Percentiles rank a stretch among this genome's conserved stretches.
Conservation (phyloP, 2,113 vertebrate species). For the Eidolon helvum region DNA sequence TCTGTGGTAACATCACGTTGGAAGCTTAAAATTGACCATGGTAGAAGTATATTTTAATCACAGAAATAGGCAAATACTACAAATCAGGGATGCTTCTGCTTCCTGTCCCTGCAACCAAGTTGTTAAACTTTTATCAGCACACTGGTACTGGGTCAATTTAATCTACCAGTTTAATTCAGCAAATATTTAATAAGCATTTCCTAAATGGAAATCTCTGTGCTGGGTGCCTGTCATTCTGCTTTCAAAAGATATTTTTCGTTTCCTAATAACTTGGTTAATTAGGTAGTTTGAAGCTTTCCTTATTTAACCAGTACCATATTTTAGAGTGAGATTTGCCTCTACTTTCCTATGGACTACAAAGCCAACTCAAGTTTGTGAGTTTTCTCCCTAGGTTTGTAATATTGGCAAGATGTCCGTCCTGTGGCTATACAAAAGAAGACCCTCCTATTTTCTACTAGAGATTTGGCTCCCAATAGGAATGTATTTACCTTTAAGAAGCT, state of each 20-base stretch:
- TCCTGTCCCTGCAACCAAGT: accelerated
- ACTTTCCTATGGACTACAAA: background rate
- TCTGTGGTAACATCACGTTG: background rate
- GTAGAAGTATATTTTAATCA: background rate
- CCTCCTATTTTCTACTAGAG: background rate
- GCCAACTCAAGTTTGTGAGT: background rate
- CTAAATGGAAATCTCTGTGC: background rate
- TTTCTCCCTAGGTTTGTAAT: background rate
- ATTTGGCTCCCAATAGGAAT: background rate
- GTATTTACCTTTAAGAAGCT: background rate
- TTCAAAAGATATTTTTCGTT: background rate
- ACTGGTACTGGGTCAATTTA: background rate
- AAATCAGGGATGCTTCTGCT: background rate
- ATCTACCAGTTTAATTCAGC: background rate
- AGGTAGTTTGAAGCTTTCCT: background rate
- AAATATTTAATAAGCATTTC: background rate
- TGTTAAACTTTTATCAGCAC: background rate
- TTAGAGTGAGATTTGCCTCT: background rate
- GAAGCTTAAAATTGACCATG: background rate
- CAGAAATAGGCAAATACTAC: background rate
- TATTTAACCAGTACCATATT: background rate
- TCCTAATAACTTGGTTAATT: background rate
- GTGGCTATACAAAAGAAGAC: background rate
- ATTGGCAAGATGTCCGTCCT: background rate
- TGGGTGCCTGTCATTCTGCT: background rate